A percentile compares a stretch with the other conserved stretches of the same genome.
Evolutionary conservation across 1,140 invertebrate genomes (phyloP).

Genomic region (Cataglyphis hispanica): DNA sequence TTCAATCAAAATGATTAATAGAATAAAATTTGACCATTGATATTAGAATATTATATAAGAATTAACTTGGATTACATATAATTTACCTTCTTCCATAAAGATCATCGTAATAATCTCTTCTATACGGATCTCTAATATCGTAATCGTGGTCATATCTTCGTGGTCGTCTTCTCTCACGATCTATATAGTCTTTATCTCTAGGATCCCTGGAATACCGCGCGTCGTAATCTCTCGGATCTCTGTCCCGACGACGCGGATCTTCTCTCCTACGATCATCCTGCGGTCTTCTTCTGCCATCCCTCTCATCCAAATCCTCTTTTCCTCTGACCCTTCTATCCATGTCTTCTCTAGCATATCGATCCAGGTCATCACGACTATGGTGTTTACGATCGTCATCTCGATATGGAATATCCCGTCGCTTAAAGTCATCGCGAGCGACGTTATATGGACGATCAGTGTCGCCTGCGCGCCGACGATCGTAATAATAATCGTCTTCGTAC

Average conservation of each 20-base stretch:
- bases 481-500: slow-evolving; percentile 86
- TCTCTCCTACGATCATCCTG: slow-evolving; percentile 78
- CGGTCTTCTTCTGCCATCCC: slow-evolving; percentile 79
- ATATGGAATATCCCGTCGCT: slow-evolving; percentile 81
- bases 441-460: slow-evolving; percentile 83
- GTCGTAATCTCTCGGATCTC: slow-evolving; percentile 81
- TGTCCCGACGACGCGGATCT: slow-evolving; percentile 78
- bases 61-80: not conserved
- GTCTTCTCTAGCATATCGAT: slow-evolving; percentile 80
- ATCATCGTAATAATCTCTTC: slow-evolving; percentile 85
- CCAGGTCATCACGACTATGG: slow-evolving; percentile 82
- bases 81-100: slow-evolving; percentile 82
- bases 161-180: slow-evolving; percentile 80
- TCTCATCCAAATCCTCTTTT: slow-evolving; percentile 84
- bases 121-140: slow-evolving; percentile 80
- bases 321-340: slow-evolving; percentile 76
- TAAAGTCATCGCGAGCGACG: slow-evolving; percentile 81
- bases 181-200: slow-evolving; percentile 80
- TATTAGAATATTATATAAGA: not conserved
- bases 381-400: slow-evolving; percentile 82
- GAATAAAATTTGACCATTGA: not conserved
- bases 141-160: slow-evolving; percentile 82
- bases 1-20: not conserved
- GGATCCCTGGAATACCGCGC: slow-evolving; percentile 78
- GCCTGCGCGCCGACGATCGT: slow-evolving; percentile 83